Conservation (phyloP, 2,113 vertebrate genomes). For the Nycticebus coucang region DNA sequence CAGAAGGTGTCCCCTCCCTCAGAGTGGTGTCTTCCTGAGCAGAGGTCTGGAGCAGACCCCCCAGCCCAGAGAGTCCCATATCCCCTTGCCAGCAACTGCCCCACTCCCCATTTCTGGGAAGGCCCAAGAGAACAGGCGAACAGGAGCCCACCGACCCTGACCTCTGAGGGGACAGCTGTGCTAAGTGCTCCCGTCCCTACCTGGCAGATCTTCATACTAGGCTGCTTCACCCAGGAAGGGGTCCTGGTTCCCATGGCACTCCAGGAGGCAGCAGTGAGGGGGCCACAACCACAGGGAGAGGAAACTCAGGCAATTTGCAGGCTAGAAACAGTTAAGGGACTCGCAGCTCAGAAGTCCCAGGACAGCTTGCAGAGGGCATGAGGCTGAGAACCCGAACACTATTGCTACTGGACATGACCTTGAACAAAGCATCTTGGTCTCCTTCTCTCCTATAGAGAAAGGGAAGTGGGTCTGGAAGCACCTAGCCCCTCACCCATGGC, state of each 20-base stretch:
- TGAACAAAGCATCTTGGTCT: rapidly evolving
- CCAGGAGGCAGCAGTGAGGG: constrained; percentile 29
- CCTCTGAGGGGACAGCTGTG: neutral
- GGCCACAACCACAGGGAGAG: neutral
- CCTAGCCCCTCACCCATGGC: too few species aligned
- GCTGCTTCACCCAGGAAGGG: neutral
- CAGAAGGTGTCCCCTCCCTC: neutral
- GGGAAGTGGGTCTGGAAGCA: neutral
- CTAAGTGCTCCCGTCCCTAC: neutral
- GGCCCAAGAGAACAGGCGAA: neutral
- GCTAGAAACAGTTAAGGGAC: neutral
- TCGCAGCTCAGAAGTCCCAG: neutral
- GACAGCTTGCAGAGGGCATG: neutral
- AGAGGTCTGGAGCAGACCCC: neutral
- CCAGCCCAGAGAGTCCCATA: rapidly evolving
- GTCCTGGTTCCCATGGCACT: neutral
- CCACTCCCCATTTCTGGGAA: neutral
- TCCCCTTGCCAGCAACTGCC: neutral
- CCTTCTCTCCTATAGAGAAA: neutral
- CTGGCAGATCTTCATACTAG: neutral
- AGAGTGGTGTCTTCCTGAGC: rapidly evolving
- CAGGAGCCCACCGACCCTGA: neutral
- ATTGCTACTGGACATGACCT: too few species aligned
- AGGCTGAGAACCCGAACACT: neutral
- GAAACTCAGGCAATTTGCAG: rapidly evolving